phyloP scores from a whole-genome alignment of 2,888 invertebrate species.

The Phlogophora meticulosa region DNA sequence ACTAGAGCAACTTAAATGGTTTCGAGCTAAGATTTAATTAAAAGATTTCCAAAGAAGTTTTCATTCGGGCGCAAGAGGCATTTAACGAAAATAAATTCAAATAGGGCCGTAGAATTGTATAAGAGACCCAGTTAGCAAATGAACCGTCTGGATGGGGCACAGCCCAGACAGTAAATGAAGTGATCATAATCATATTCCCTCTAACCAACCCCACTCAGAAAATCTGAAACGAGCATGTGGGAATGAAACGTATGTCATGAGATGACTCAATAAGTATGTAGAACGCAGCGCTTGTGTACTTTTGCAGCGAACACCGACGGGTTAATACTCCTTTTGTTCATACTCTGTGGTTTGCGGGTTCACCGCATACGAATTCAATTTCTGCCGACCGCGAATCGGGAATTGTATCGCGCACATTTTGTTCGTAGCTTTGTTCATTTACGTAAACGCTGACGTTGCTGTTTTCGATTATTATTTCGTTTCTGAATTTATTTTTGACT shows the following conservation, averaged over 20 bases:
- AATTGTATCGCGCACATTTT: conserved; percentile 72
- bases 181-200: not conserved
- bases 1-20: conserved; percentile 33
- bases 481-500: conserved; percentile 38
- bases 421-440: conserved; percentile 67
- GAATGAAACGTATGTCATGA: conserved; percentile 1
- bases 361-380: conserved; percentile 72
- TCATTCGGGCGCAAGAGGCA: conserved; percentile 42
- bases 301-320: not conserved
- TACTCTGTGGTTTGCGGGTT: conserved; percentile 63
- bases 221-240: not conserved
- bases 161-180: conserved; percentile 19
- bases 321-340: conserved; percentile 14
- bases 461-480: conserved; percentile 61
- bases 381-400: conserved; percentile 69
- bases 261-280: not conserved
- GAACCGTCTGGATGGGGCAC: conserved; percentile 59
- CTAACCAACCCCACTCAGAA: not conserved
- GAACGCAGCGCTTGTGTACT: not conserved
- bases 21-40: conserved; percentile 71
- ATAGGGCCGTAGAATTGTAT: conserved; percentile 66
- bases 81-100: conserved; percentile 63
- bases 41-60: conserved; percentile 65
- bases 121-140: conserved; percentile 77
- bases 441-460: conserved; percentile 70